A percentile compares a stretch with the other conserved stretches of the same genome.
These are phyloP conservation scores for Campylomormyrus tamandua DNA, from an alignment of 2,113 vertebrate species.

Conservation along the genomic window DNA sequence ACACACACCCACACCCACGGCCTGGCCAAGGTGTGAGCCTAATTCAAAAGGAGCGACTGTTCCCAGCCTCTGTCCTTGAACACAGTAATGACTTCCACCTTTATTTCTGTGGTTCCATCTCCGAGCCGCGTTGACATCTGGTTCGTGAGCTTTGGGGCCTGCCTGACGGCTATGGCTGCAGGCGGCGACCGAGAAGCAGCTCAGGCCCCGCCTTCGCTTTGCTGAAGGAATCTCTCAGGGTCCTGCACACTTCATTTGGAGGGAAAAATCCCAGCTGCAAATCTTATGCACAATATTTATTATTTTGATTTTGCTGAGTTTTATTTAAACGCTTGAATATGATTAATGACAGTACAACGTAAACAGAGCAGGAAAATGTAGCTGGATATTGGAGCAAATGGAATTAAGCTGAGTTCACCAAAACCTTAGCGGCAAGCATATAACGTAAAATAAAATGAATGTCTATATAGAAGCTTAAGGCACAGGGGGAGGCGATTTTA, in stretches of 20 bases:
- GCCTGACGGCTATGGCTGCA: conserved; percentile 38
- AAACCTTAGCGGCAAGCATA: not conserved
- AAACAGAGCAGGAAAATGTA: not conserved
- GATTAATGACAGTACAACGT: not conserved
- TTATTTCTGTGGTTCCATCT: not conserved
- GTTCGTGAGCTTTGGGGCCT: not conserved
- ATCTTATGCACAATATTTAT: not conserved
- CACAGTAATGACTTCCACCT: conserved; percentile 4
- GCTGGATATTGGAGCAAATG: not conserved
- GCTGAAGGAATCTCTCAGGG: not conserved
- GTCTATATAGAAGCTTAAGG: not conserved
- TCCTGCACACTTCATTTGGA: not conserved
- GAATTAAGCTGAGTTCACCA: not conserved
- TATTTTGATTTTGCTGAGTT: not conserved
- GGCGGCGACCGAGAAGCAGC: conserved; percentile 43
- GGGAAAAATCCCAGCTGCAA: not conserved
- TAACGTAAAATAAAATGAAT: not conserved
- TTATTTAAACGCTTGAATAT: not conserved
- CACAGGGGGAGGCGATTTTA: not conserved
- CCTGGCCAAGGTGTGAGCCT: not conserved
- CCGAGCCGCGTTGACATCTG: not conserved
- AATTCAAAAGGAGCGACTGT: not conserved
- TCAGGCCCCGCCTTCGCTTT: not conserved
- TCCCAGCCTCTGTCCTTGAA: not conserved
- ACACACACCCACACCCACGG: not conserved